Conservation (phyloP, 2,888 invertebrate genomes). For the Empis livida region DNA sequence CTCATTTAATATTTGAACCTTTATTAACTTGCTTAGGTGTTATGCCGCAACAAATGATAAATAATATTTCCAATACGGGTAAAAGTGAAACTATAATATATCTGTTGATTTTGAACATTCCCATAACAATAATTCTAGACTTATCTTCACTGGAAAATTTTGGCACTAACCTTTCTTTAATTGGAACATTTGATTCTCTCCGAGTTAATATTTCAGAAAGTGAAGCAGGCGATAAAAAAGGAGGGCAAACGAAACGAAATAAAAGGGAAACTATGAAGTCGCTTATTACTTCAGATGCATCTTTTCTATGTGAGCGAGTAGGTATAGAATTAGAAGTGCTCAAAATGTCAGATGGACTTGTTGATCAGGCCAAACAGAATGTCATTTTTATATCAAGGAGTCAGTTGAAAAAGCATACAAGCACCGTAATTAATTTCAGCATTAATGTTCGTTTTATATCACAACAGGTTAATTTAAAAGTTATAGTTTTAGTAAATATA, state of each 20-base stretch:
- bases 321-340: conserved; percentile 79
- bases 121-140: conserved; percentile 23
- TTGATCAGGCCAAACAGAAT: conserved; percentile 72
- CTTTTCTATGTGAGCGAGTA: conserved; percentile 86
- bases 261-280: conserved; percentile 22
- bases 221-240: conserved; percentile 53
- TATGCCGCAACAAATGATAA: conserved; percentile 70
- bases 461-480: conserved; percentile 54
- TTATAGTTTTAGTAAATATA: conserved; percentile 1
- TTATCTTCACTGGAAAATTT: conserved; percentile 71
- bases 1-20: conserved; percentile 88
- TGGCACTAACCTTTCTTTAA: conserved; percentile 72
- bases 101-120: neutral
- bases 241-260: conserved; percentile 28
- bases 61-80: conserved; percentile 32
- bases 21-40: conserved; percentile 79
- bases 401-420: conserved; percentile 81
- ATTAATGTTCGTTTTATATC: conserved; percentile 79
- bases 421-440: conserved; percentile 82
- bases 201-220: conserved; percentile 91
- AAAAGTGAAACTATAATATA: neutral
- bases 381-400: conserved; percentile 76
- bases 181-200: conserved; percentile 75
- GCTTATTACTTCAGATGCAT: conserved; percentile 44
- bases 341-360: conserved; percentile 79